These are phyloP conservation scores for Argyresthia albistria DNA, from an alignment of 2,888 invertebrate genomes.

Conservation along the genomic window DNA sequence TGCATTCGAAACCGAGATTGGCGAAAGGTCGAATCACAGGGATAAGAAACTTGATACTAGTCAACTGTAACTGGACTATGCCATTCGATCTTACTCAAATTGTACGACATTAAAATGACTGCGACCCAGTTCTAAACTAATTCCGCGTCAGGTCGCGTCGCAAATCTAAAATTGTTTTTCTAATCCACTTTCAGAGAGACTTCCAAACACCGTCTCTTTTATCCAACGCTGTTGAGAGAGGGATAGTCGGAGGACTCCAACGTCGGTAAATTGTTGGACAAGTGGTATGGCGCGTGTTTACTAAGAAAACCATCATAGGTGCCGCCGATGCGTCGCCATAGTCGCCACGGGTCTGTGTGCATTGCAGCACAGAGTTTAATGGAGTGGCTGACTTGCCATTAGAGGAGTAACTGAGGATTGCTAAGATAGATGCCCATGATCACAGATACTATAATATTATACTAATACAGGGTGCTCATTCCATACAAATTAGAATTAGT, in stretches of 20 bases:
- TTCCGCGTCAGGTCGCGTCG: neutral
- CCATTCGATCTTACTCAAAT: no score
- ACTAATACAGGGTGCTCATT: no score
- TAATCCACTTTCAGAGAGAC: neutral
- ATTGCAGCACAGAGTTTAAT: constrained; percentile 9
- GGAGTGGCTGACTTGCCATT: no score
- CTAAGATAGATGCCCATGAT: no score
- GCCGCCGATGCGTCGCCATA: constrained; percentile 26
- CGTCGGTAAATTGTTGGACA: neutral
- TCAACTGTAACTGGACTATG: no score
- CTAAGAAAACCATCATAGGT: constrained; percentile 24
- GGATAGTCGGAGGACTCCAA: neutral
- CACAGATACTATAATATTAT: no score
- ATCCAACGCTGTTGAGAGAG: neutral
- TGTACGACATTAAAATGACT: neutral
- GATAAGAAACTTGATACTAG: no score
- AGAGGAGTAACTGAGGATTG: no score
- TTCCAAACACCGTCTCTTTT: neutral
- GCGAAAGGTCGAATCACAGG: no score
- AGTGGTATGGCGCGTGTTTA: neutral
- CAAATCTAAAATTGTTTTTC: neutral
- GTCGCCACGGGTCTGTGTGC: constrained; percentile 3
- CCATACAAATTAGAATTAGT: no score
- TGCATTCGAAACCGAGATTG: no score
- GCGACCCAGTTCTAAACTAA: neutral